Evolutionary conservation across 2,113 vertebrate genomes (phyloP).

Genomic region (Entomyzon cyanotis): DNA sequence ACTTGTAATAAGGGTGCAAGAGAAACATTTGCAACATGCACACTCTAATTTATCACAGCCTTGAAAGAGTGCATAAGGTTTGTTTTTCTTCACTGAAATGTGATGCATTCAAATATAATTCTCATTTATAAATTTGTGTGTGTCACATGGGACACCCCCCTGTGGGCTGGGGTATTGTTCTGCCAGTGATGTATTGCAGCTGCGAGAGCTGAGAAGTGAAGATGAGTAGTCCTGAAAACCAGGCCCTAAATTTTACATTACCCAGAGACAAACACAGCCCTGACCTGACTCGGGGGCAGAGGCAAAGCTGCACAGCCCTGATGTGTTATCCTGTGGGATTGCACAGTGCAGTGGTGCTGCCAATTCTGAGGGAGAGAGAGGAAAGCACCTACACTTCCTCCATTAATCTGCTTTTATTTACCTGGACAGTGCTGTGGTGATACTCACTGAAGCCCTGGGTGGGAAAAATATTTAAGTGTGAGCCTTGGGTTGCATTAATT

Average conservation of each 20-base stretch:
- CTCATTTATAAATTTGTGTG: conserved; percentile 70
- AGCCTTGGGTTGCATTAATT: neutral
- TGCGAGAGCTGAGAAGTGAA: conserved; percentile 39
- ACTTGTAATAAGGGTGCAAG: conserved; percentile 71
- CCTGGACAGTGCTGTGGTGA: neutral
- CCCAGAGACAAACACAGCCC: conserved; percentile 6
- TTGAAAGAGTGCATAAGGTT: conserved; percentile 63
- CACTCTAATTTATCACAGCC: conserved; percentile 71
- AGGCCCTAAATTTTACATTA: conserved; percentile 25
- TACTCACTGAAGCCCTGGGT: neutral
- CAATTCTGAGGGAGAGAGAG: neutral
- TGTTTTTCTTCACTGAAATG: conserved; percentile 67
- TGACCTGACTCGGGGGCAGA: neutral
- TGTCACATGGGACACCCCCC: conserved; percentile 48
- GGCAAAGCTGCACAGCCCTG: neutral
- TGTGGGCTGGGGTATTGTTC: conserved; percentile 47
- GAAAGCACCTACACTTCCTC: neutral
- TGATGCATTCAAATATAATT: conserved; percentile 52
- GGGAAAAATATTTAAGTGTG: neutral
- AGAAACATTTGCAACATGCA: conserved; percentile 61
- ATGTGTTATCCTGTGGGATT: neutral
- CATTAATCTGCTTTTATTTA: neutral
- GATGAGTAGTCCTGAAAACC: conserved; percentile 13
- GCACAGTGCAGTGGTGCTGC: neutral
- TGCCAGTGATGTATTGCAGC: conserved; percentile 59